Conservation (phyloP, 2,888 invertebrate genomes). For the Phasia obesa region DNA sequence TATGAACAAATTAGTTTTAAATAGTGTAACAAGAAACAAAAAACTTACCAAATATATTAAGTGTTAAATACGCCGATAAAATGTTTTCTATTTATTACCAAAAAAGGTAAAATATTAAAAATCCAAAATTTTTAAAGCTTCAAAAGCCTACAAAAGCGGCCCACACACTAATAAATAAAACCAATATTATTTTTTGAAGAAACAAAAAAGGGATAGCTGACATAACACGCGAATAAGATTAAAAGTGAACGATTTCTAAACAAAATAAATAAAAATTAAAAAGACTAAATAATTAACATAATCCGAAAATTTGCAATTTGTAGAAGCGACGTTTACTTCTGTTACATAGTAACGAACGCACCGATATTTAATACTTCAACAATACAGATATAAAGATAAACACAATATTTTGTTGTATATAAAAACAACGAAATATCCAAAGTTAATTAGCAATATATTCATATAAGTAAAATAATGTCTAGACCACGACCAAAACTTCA, state of each 20-base stretch:
- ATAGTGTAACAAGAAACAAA: neutral
- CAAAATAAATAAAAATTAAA: too few species aligned
- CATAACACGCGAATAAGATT: slow-evolving; percentile 4
- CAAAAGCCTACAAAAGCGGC: slow-evolving; percentile 31
- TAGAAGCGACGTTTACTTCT: too few species aligned
- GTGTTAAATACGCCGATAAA: slow-evolving; percentile 38
- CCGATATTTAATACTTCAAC: too few species aligned
- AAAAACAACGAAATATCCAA: slow-evolving; percentile 13
- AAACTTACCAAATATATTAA: slow-evolving; percentile 1
- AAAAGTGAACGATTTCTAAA: neutral
- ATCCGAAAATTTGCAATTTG: too few species aligned
- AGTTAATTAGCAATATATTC: slow-evolving; percentile 9
- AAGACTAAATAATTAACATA: too few species aligned
- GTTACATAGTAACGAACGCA: too few species aligned
- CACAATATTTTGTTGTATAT: too few species aligned
- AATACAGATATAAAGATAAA: too few species aligned
- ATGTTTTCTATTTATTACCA: slow-evolving; percentile 55
- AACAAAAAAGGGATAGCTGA: slow-evolving; percentile 27
- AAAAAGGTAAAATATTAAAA: slow-evolving; percentile 42
- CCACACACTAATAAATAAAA: slow-evolving; percentile 46
- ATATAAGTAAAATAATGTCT: slow-evolving; percentile 70
- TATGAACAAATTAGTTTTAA: slow-evolving; percentile 5
- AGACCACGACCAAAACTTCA: slow-evolving; percentile 81
- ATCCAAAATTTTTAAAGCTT: slow-evolving; percentile 35
- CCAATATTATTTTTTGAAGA: slow-evolving; percentile 6